Evolutionary conservation across 2,888 invertebrate species (phyloP).

Genomic region (Mantis religiosa): DNA sequence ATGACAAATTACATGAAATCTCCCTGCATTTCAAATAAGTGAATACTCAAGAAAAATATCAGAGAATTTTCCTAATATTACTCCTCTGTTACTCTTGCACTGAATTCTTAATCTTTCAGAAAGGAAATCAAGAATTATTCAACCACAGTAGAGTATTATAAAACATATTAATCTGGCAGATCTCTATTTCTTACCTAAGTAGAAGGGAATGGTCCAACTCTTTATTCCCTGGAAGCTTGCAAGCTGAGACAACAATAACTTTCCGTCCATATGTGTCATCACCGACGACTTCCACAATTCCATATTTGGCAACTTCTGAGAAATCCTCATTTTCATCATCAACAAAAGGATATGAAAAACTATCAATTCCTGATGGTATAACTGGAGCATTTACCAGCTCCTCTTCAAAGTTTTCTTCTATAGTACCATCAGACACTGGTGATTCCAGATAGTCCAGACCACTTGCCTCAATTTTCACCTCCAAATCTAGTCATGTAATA

Average conservation of each 20-base stretch:
- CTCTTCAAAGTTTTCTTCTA: conserved; percentile 88
- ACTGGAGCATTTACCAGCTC: conserved; percentile 68
- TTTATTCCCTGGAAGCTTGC: conserved; percentile 76
- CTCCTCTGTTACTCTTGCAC: too few species aligned
- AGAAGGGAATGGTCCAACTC: conserved; percentile 70
- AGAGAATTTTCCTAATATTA: too few species aligned
- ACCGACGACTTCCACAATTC: conserved; percentile 79
- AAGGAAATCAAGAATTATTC: too few species aligned
- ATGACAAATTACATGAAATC: too few species aligned
- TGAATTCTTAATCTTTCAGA: too few species aligned
- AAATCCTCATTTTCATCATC: conserved; percentile 54
- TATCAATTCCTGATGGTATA: conserved; percentile 37
- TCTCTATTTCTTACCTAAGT: conserved; percentile 53
- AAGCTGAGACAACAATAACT: conserved; percentile 94
- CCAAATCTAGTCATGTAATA: conserved; percentile 23
- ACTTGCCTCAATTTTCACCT: conserved; percentile 29
- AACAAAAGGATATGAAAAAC: conserved; percentile 28
- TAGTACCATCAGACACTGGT: conserved; percentile 79
- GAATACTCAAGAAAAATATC: too few species aligned
- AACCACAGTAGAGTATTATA: too few species aligned
- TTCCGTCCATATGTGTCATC: conserved; percentile 84
- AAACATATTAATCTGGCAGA: too few species aligned
- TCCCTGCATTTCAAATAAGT: too few species aligned
- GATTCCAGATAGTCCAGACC: conserved; percentile 56
- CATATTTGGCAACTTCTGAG: conserved; percentile 66